Evolutionary conservation across 1,140 invertebrate species (phyloP).

Genomic region (Calliopsis andreniformis): DNA sequence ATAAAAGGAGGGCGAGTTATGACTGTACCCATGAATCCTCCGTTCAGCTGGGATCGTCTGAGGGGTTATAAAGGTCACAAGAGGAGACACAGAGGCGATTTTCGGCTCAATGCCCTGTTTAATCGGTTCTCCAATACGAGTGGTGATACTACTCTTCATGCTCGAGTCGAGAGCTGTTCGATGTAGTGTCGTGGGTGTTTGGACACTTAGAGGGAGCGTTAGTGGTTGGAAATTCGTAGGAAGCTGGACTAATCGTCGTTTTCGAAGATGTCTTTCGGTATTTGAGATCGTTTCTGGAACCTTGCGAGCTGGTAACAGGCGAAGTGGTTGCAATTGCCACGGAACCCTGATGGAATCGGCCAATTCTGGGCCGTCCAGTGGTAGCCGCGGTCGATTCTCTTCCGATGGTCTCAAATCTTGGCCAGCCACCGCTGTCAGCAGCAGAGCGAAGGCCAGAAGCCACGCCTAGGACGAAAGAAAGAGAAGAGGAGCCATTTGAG

Average conservation of each 20-base stretch:
- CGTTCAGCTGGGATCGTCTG: constrained; percentile 27
- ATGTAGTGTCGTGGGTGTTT: constrained; percentile 1
- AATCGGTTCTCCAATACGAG: constrained; percentile 18
- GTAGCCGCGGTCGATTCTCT: constrained; percentile 50
- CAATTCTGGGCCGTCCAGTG: constrained; percentile 4
- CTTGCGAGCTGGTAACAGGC: constrained; percentile 19
- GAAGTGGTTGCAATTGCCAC: constrained; percentile 48
- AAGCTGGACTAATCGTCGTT: constrained; percentile 65
- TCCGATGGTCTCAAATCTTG: constrained; percentile 65
- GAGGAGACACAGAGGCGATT: constrained; percentile 13
- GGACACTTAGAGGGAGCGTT: constrained; percentile 34
- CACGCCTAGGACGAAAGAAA: constrained; percentile 59
- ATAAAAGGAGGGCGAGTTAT: constrained; percentile 45
- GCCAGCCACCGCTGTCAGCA: constrained; percentile 64
- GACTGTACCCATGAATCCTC: constrained; percentile 40
- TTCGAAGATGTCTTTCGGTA: constrained; percentile 60
- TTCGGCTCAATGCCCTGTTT: constrained; percentile 40
- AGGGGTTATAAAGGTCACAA: constrained; percentile 21
- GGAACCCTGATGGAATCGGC: constrained; percentile 40
- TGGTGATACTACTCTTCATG: constrained; percentile 5
- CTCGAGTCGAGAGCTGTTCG: constrained; percentile 17
- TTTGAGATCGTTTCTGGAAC: constrained; percentile 34
- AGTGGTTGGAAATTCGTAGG: constrained; percentile 44
- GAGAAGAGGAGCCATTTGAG: background rate
- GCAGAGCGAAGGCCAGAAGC: constrained; percentile 65